phyloP scores from a whole-genome alignment of 2,797 vertebrate genomes.

The Luscinia megarhynchos region DNA sequence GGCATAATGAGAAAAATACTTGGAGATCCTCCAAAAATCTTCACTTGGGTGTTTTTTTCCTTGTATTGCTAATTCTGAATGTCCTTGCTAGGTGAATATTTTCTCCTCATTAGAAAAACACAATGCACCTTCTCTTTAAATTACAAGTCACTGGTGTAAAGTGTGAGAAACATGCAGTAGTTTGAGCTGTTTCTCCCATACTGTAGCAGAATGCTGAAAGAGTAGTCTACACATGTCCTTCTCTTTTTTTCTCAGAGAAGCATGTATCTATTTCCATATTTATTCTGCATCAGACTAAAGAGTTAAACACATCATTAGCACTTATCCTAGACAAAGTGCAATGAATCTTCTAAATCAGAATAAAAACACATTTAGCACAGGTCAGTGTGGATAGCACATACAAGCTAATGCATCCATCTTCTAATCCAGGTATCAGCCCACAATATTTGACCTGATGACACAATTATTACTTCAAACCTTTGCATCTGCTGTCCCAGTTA shows the following conservation, averaged over 20 bases:
- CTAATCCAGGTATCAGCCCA: neutral
- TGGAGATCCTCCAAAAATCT: neutral
- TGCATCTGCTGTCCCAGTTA: neutral
- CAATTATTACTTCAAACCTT: neutral
- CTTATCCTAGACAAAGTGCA: neutral
- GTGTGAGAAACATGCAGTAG: neutral
- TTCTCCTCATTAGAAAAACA: neutral
- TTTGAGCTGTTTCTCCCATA: neutral
- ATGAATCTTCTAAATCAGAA: neutral
- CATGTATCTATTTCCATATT: neutral
- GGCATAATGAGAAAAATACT: neutral
- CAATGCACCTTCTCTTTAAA: neutral
- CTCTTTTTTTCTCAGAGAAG: neutral
- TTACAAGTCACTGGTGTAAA: neutral
- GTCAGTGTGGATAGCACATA: neutral
- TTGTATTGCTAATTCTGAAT: neutral
- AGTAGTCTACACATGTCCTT: rapidly evolving
- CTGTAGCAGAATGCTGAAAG: neutral
- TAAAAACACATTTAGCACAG: neutral
- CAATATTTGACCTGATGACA: neutral
- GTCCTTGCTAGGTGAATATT: neutral
- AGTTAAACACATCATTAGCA: neutral
- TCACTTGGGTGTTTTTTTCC: neutral
- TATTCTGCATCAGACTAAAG: neutral
- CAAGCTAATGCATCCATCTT: neutral